Evolutionary conservation across 1,140 invertebrate genomes (phyloP), one percentile per base, ranked within the genome.

Genomic region (Pararge aegeria): DNA sequence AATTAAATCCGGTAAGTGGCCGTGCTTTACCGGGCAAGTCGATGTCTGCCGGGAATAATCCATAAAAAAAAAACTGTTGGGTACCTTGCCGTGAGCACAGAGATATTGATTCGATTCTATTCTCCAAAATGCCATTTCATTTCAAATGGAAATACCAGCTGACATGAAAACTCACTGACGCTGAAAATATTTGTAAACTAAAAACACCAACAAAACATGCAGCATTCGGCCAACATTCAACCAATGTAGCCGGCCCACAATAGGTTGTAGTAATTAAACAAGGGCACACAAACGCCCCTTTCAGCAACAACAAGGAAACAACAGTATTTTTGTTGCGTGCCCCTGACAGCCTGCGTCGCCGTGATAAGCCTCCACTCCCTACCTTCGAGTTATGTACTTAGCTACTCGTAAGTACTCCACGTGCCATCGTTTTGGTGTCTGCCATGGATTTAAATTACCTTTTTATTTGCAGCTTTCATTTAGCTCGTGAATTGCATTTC

Each of bases 181-280:
- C 5, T 9, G 2, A 46, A 20, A 46, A 20, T 20, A 46, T 46
- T 15, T 20, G 1, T 2, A 21, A 46, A 46, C 16, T 18, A 15
- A 46, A 20, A 12, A 34, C 30, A 34, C 3, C 10, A 34, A 34
- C 30, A 1, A 4, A 7, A 34, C 10, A 30, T 30, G 29, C n/a
- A 10, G 30, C 30, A 34, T 34, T 34, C 42, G 10, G 0, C 15
- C 16, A 20, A 6, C 42, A 46, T 19, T 46, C 42, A 16, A 12
- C 42, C 63, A 60, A 68, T 62, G 55, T 55, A 53, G 44, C n/a
- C 20, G 42, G 48, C 5, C 37, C 53, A 80, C 78, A 84, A 84
- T 79, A 81, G 78, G 57, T 68, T 78, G 66, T 70, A 76, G 75
- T 85, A 83, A 85, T 85, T 85, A 85, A 83, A 81, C 80, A 85